phyloP scores from a whole-genome alignment of 2,888 invertebrate species.

The Itoplectis maculator region DNA sequence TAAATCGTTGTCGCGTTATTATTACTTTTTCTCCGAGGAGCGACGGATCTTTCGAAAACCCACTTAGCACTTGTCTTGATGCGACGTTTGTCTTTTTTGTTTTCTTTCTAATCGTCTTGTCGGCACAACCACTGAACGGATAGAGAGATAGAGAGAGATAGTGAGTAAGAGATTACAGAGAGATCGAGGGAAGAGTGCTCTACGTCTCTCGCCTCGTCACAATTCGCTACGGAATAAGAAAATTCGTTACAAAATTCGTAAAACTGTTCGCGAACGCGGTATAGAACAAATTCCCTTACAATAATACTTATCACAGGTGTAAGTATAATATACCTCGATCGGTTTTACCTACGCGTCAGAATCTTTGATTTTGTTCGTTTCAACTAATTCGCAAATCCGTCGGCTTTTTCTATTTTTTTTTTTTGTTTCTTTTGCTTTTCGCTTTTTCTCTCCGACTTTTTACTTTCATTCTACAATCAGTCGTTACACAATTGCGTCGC shows the following conservation, averaged over 20 bases:
- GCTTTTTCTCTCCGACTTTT: conserved; percentile 15
- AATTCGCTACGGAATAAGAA: conserved; percentile 56
- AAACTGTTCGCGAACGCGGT: conserved; percentile 33
- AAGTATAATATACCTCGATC: conserved; percentile 77
- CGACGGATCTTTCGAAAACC: conserved; percentile 39
- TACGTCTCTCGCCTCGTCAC: conserved; percentile 10
- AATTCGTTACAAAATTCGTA: conserved; percentile 59
- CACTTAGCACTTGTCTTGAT: neutral
- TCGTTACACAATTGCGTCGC: conserved; percentile 45
- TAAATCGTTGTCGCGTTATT: conserved; percentile 42
- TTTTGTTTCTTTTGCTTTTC: conserved; percentile 14
- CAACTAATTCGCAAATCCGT: conserved; percentile 23
- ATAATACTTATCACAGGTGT: conserved; percentile 82
- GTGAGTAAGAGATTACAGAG: neutral
- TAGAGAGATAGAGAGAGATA: neutral
- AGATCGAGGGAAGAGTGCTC: neutral
- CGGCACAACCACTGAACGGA: conserved; percentile 48
- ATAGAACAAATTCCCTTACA: conserved; percentile 71
- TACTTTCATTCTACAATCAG: conserved; percentile 56
- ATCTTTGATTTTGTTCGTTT: conserved; percentile 61
- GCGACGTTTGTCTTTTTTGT: conserved; percentile 21
- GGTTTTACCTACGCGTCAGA: conserved; percentile 64
- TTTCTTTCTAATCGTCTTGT: conserved; percentile 26
- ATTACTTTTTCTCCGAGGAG: conserved; percentile 42
- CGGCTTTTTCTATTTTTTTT: conserved; percentile 28